These are phyloP conservation scores for Discoglossus pictus DNA, from an alignment of 2,797 vertebrate genomes.

Conservation along the genomic window DNA sequence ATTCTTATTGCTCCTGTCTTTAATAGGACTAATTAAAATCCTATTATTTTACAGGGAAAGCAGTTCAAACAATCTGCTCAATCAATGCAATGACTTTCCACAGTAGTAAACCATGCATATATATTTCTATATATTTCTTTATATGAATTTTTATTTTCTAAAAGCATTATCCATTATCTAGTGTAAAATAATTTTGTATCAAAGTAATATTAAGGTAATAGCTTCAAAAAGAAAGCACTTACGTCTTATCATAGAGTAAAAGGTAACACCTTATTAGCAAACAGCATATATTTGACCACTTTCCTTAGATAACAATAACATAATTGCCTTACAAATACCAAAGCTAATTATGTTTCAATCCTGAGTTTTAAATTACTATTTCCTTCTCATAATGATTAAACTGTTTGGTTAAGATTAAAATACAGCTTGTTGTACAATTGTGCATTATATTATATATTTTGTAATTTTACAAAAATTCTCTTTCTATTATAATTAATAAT, in stretches of 20 bases:
- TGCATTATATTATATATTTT: too few species aligned
- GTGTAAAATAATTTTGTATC: not conserved
- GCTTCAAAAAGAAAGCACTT: not conserved
- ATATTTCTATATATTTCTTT: not conserved
- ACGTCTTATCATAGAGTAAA: not conserved
- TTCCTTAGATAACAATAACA: conserved; percentile 10
- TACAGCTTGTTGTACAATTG: too few species aligned
- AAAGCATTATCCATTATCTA: not conserved
- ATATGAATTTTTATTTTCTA: not conserved
- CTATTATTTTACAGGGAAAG: too few species aligned
- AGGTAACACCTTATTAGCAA: conserved; percentile 26
- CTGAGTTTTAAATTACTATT: not conserved
- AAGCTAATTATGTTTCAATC: not conserved
- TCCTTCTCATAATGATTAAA: not conserved
- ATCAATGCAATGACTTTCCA: too few species aligned
- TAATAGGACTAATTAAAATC: too few species aligned
- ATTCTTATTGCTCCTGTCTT: too few species aligned
- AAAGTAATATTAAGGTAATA: not conserved
- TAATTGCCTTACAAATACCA: conserved; percentile 18
- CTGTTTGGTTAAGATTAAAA: too few species aligned
- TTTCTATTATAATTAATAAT: too few species aligned
- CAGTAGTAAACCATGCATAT: not conserved
- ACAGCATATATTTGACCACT: conserved; percentile 14
- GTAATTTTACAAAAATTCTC: too few species aligned
- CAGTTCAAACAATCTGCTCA: too few species aligned